Evolutionary conservation across 2,113 vertebrate species (phyloP), one percentile per base, ranked within the genome.

Genomic region (Ammodytes dubius): DNA sequence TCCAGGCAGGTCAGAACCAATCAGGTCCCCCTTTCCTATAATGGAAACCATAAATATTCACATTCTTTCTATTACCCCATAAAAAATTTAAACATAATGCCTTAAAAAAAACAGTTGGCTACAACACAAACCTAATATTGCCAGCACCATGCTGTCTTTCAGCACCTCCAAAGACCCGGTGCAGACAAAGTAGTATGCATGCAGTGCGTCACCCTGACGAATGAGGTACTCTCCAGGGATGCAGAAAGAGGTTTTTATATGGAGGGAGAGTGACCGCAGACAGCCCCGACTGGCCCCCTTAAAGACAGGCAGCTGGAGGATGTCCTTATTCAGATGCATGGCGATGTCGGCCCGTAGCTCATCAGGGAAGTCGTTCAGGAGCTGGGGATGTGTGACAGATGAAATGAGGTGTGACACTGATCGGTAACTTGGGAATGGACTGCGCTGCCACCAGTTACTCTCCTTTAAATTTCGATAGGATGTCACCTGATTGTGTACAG

Each of bases 281-380:
- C 98, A 99, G 73, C 98, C 98, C 1, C 97, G 95, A 85, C 98
- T 99, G 13, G 98, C 98, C 0, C 96, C 96, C 87, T 96, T 95
- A 3, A 99, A 99, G 86, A 99, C 87, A 0, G 98, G 95, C 85
- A 99, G 95, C 95, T 97, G 97, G 92, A 99, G 95, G 92, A 99
- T 99, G 94, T 99, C 98, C 90, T 98, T 98, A 91, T 99, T 97
- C 90, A 99, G 95, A 91, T 99, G 97, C 98, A 98, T 97, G 88
- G 97, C 97, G 82, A 99, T 97, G 59, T 99, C 98, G 0, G 98
- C 98, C 0, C 97, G 96, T 77, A 99, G 95, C 94, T 99, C 98
- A 0, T 99, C 98, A 0, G 98, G 98, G 92, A 99, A 99, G 93
- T 99, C 97, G 1, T 96, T 97, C 72, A 99, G 96, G 76, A 99